Base-by-base conservation (phyloP, 2,888 invertebrate species). In the Drosophila kambysellisi region DNA sequence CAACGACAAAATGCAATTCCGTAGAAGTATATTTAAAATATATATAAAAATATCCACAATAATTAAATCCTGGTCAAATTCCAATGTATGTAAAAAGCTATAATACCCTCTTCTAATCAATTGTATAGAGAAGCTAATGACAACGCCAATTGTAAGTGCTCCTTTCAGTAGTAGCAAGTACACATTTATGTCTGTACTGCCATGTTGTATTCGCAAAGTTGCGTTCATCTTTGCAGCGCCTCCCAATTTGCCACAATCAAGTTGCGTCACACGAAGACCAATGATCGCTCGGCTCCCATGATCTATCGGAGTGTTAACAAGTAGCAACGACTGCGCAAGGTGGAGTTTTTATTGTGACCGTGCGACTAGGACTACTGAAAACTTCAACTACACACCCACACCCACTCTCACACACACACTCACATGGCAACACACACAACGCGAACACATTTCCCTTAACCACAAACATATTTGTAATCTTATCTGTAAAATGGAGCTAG, bases 201-300 rank as follows among this genome's bases (percentile, higher is more conserved):
- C 58, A 32, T 46, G 20, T 64, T 65, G 62, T 69, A 82, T 32
- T 41, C 63, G 81, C 70, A 75, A 76, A 61, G 70, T 73, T 63
- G 46, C 76, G 61, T 70, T 52, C 64, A 59, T 83, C 72, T 79
- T 91, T 88, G 69, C 96, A 97, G 97, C 95, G 95, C 96, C 91
- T 97, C 97, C 93, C 96, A 97, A 93, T 97, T 97, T 93, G 97
- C 97, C 73, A 97, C 97, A 75, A 97, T 97, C 93, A 97, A 97
- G 94, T 95, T 97, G 93, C 95, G 97, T 93, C 97, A 97, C 94
- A 96, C 96, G 91, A 96, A 96, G 94, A 97, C 97, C 92, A 97
- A 97, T 93, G 97, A 97, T 94, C 95, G 97, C 89, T 96, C 97
- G 82, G 96, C 97, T 87, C 97, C 97, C 82, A 95, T 96, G 94